These are phyloP conservation scores for Patagioenas fasciata DNA, from an alignment of 2,113 vertebrate species.

Conservation along the genomic window DNA sequence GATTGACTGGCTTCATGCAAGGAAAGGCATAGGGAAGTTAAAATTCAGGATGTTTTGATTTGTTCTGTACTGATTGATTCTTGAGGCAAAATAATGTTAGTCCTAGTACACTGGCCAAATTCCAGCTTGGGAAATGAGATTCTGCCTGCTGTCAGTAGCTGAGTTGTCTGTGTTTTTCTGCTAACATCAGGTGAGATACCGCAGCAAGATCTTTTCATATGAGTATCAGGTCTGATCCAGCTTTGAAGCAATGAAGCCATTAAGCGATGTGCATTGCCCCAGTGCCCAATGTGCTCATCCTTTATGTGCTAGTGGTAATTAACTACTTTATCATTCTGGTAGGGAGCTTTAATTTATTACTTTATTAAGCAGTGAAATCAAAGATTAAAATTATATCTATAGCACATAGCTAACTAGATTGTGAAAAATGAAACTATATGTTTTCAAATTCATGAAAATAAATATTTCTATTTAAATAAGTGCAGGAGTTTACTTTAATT, in stretches of 20 bases:
- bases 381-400: constrained; percentile 46
- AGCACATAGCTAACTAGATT: constrained; percentile 35
- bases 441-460: constrained; percentile 49
- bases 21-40: neutral
- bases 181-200: neutral
- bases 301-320: constrained; percentile 70
- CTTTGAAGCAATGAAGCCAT: constrained; percentile 46
- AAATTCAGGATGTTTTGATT: neutral
- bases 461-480: constrained; percentile 61
- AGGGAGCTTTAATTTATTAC: constrained; percentile 50
- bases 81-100: neutral
- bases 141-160: neutral
- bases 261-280: constrained; percentile 11
- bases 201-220: neutral
- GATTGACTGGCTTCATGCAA: neutral
- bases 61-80: neutral
- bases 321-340: constrained; percentile 66
- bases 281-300: constrained; percentile 25
- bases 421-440: constrained; percentile 55
- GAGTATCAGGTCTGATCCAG: neutral
- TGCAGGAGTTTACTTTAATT: constrained; percentile 49
- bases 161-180: neutral
- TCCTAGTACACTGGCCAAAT: neutral
- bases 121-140: neutral
- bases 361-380: constrained; percentile 67